Conservation (phyloP, 2,888 invertebrate genomes). For the Mythimna loreyi region DNA sequence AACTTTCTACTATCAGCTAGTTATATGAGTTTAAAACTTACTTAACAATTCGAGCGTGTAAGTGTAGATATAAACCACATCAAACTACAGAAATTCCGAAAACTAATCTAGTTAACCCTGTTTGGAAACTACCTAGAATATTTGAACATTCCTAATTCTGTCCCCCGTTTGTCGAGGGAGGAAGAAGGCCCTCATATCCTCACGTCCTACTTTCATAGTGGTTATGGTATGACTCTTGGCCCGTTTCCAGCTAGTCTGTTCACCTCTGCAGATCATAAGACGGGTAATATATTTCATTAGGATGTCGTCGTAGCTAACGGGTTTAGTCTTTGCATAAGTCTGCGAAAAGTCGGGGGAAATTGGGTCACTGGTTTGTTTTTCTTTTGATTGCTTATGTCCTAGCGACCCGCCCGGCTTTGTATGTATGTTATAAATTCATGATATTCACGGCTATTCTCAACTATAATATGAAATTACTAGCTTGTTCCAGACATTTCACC, state of each 20-base stretch:
- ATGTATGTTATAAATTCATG: too few relatives aligned
- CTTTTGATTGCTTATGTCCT: not conserved
- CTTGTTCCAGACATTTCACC: too few relatives aligned
- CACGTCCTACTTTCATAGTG: slow-evolving; percentile 36
- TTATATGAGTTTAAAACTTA: not conserved
- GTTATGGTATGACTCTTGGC: slow-evolving; percentile 43
- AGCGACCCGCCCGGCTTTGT: too few relatives aligned
- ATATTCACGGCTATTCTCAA: too few relatives aligned
- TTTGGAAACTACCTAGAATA: slow-evolving; percentile 23
- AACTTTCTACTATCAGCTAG: too few relatives aligned
- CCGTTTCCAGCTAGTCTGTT: slow-evolving; percentile 39
- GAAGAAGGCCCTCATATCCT: slow-evolving; percentile 21
- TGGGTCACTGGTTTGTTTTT: not conserved
- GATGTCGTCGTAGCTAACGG: slow-evolving; percentile 17
- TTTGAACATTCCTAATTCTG: slow-evolving; percentile 18
- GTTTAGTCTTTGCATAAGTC: slow-evolving; percentile 29
- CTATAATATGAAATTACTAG: too few relatives aligned
- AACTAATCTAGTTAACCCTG: slow-evolving; percentile 30
- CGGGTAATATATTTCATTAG: slow-evolving; percentile 25
- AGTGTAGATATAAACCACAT: not conserved
- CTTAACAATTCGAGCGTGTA: not conserved
- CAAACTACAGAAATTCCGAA: slow-evolving; percentile 13
- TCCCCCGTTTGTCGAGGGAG: not conserved
- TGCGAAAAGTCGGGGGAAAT: slow-evolving; percentile 14
- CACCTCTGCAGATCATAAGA: slow-evolving; percentile 34